phyloP scores from a whole-genome alignment of 2,113 vertebrate species.

The Puffinus mauretanicus region DNA sequence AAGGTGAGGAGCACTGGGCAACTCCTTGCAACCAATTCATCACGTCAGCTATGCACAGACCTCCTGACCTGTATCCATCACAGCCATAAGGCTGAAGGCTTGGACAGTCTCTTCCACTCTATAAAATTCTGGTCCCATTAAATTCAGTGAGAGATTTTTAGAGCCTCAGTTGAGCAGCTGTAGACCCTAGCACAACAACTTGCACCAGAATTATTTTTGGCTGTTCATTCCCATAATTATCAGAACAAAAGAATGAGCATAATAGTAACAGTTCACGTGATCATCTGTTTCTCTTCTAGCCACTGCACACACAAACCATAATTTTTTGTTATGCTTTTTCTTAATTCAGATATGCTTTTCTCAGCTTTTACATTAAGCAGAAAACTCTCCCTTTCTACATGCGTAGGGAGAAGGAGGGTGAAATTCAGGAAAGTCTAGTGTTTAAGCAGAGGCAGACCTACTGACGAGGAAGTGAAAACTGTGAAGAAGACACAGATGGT shows the following conservation, averaged over 20 bases:
- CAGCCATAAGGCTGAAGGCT: neutral
- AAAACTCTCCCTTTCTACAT: neutral
- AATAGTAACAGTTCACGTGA: neutral
- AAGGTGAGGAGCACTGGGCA: neutral
- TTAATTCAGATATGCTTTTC: neutral
- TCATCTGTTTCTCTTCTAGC: neutral
- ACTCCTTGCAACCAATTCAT: fast-evolving
- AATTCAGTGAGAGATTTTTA: neutral
- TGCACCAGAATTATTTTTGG: neutral
- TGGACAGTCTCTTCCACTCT: neutral
- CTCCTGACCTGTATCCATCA: neutral
- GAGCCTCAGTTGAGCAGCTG: neutral
- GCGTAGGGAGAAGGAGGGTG: neutral
- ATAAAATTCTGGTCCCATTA: neutral
- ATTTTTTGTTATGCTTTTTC: neutral
- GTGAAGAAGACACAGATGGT: neutral
- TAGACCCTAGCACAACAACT: neutral
- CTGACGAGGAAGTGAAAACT: neutral
- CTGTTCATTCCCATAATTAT: neutral
- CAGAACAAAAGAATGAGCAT: neutral
- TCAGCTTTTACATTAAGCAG: neutral
- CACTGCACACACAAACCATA: neutral
- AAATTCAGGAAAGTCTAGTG: neutral
- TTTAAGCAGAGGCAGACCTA: neutral
- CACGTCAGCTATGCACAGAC: neutral